These are phyloP conservation scores for Astropecten irregularis DNA, from an alignment of 53 echinoderm and acorn worm genomes.

Conservation along the genomic window DNA sequence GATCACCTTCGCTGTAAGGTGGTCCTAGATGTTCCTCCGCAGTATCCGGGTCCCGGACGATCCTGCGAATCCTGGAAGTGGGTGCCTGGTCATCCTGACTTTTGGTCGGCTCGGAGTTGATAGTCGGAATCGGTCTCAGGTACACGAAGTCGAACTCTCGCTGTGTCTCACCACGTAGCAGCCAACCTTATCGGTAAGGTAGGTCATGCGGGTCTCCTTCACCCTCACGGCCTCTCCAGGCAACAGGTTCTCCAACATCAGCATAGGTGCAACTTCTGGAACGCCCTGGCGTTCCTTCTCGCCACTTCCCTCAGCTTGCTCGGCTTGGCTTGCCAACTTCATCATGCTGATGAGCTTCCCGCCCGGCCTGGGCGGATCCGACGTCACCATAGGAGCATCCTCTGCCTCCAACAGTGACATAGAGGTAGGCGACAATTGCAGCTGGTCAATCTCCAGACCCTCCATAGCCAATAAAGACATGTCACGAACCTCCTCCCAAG, in stretches of 20 bases:
- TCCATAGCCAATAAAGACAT: not conserved
- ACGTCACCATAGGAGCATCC: not conserved
- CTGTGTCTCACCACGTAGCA: too few species aligned
- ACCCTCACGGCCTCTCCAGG: not conserved
- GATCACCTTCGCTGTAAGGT: too few species aligned
- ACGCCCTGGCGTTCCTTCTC: not conserved
- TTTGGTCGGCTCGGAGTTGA: too few species aligned
- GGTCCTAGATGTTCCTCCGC: too few species aligned
- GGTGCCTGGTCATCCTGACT: too few species aligned
- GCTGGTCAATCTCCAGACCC: not conserved
- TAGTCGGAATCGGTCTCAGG: too few species aligned
- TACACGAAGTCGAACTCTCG: too few species aligned
- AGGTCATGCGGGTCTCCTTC: not conserved
- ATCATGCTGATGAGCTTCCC: not conserved
- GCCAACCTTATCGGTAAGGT: too few species aligned
- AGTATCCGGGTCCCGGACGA: too few species aligned
- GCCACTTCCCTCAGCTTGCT: not conserved
- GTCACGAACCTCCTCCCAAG: not conserved
- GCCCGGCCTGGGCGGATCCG: not conserved
- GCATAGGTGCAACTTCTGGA: not conserved
- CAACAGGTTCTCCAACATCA: not conserved
- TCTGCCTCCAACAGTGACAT: not conserved
- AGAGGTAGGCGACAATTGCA: not conserved
- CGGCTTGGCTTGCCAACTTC: not conserved
- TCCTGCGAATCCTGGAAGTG: too few species aligned